Base-by-base conservation (phyloP, 2,113 vertebrate genomes). In the Globicephala melas region DNA sequence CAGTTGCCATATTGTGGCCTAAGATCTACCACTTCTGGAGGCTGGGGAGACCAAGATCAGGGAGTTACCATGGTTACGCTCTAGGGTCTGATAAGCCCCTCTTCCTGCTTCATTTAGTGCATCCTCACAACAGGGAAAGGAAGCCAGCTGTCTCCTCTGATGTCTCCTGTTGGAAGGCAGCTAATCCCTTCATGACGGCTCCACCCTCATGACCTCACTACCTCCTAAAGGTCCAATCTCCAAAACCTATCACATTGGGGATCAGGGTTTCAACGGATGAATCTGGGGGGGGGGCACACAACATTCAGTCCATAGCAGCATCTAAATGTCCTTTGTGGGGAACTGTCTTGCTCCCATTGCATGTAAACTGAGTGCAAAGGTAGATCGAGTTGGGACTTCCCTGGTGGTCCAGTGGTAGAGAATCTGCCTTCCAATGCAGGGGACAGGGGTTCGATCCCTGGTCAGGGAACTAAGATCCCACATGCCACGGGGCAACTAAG, bases 11-110 rank as follows among this genome's bases (percentile, higher is more conserved):
- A 8, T 6, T 12, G 73, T n/a, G 44, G 47, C 12, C 81, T 8
- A 25, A 20, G 17, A 14, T 6, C 8, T 10, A 28, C 6, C 13
- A 4, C 18, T 31, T 77, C 28, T 36, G 36, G 28, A 67, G 15
- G 10, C 26, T 21, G 82, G 26, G 36, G 14, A 3, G 6, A 14
- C 60, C 5, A 2, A 68, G 23, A 23, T 44, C 4, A 26, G 55
- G 2, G 3, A 15, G 41, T 14, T 25, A 31, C 5, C 36, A 18
- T 0, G 0, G 65, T 33, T 38, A 0, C 0, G 1, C 15, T 58
- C 47, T 31, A 41, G 33, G 15, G 25, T 28, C 85, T n/a, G 33
- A 44, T 25, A 6, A 71, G 5, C 5, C 18, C 13, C 2, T 68
- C 31, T 58, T 31, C 15, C 11, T n/a, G 21, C 26, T 36, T 33